Evolutionary conservation across 2,113 vertebrate genomes (phyloP).

Genomic region (Melospiza georgiana): DNA sequence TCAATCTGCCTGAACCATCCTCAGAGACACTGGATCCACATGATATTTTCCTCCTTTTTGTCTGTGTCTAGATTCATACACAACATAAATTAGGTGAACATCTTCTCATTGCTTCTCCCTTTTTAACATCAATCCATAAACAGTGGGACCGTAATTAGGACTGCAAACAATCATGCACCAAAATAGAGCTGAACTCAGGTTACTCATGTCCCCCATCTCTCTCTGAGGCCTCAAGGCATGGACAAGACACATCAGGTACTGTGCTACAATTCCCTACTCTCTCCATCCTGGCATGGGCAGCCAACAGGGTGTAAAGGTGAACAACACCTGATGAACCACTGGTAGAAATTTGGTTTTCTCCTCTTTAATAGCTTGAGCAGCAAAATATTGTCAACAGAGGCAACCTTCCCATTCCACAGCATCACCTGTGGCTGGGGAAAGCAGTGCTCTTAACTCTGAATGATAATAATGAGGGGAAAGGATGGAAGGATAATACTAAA

Average conservation of each 20-base stretch:
- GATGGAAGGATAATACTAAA: not conserved
- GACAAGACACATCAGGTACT: not conserved
- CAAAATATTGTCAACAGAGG: not conserved
- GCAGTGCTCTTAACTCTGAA: not conserved
- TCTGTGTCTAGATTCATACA: not conserved
- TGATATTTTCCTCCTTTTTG: not conserved
- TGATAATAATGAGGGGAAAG: not conserved
- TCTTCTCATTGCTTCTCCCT: not conserved
- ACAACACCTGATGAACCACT: not conserved
- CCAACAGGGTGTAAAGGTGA: not conserved
- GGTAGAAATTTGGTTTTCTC: not conserved
- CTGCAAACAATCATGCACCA: not conserved
- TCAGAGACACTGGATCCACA: not conserved
- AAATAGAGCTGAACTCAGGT: not conserved
- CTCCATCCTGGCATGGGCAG: not conserved
- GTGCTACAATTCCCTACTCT: rapidly evolving
- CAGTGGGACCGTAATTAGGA: not conserved
- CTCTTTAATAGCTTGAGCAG: not conserved
- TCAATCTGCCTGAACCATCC: not conserved
- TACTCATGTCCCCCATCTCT: not conserved
- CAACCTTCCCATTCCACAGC: not conserved
- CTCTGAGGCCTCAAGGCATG: not conserved
- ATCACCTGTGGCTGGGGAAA: rapidly evolving
- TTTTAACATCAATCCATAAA: not conserved
- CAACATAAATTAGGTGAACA: not conserved